phyloP scores from a whole-genome alignment of 2,797 vertebrate species.

The Sparus aurata region DNA sequence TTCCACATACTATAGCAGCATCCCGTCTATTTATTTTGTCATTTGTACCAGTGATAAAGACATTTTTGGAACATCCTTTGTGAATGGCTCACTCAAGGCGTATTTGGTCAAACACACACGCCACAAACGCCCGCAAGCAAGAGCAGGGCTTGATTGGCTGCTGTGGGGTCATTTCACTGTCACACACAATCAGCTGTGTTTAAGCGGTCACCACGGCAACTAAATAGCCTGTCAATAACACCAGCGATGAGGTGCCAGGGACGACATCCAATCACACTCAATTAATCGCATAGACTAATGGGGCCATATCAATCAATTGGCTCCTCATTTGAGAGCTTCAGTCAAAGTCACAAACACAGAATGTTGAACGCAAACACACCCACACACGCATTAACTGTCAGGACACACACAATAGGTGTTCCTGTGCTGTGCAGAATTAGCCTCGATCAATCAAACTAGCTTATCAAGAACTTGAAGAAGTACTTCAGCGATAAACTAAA shows the following conservation, averaged over 20 bases:
- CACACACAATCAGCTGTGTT: conserved; percentile 67
- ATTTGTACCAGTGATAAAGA: conserved; percentile 1
- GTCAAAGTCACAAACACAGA: conserved; percentile 58
- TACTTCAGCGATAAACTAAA: conserved; percentile 14
- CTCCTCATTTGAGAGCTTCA: conserved; percentile 68
- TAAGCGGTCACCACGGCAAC: conserved; percentile 73
- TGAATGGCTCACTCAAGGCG: conserved; percentile 14
- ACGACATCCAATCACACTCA: conserved; percentile 74
- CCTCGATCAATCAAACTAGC: conserved; percentile 50
- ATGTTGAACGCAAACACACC: conserved; percentile 32
- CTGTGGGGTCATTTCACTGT: conserved; percentile 64
- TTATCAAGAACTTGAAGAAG: conserved; percentile 48
- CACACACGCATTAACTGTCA: neutral
- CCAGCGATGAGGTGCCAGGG: conserved; percentile 57
- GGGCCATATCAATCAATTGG: conserved; percentile 80
- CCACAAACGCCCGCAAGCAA: conserved; percentile 1
- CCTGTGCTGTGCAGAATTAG: conserved; percentile 30
- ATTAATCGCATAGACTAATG: conserved; percentile 79
- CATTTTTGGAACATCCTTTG: conserved; percentile 12
- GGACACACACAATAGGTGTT: conserved; percentile 3
- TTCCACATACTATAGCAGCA: neutral
- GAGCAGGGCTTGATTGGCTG: conserved; percentile 36
- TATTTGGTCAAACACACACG: conserved; percentile 1
- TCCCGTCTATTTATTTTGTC: conserved; percentile 1
- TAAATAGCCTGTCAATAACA: conserved; percentile 79